Conservation (phyloP, 2,113 vertebrate species). For the Corydoras maculifer region DNA sequence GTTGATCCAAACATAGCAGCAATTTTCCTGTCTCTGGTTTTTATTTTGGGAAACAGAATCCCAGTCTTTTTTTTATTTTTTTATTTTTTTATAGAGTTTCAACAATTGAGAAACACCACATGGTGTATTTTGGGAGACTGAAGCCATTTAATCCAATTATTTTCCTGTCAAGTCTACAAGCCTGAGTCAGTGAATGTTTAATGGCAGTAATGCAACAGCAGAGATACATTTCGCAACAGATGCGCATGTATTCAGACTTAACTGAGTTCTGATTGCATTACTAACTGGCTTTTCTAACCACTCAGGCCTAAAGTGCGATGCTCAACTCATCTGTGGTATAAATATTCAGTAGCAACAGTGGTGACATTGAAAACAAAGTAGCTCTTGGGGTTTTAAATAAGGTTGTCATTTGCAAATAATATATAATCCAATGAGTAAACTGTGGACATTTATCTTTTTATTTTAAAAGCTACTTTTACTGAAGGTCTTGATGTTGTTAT, state of each 20-base stretch:
- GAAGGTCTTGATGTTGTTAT: too few relatives aligned
- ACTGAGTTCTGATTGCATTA: conserved; percentile 23
- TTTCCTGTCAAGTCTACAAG: conserved; percentile 10
- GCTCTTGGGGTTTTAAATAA: not conserved
- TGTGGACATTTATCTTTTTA: too few relatives aligned
- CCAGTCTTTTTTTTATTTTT: conserved; percentile 2
- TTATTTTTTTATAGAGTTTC: not conserved
- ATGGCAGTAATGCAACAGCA: conserved; percentile 20
- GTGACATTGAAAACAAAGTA: not conserved
- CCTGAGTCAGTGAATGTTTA: conserved; percentile 16
- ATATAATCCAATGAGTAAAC: too few relatives aligned
- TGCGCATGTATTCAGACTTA: conserved; percentile 6
- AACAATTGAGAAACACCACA: not conserved
- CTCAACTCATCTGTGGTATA: not conserved
- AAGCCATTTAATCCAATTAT: conserved; percentile 20
- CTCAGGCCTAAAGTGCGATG: conserved; percentile 1
- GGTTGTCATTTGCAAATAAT: too few relatives aligned
- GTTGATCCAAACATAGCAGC: conserved; percentile 11
- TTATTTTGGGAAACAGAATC: not conserved
- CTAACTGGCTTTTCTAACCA: not conserved
- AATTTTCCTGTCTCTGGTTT: conserved; percentile 6
- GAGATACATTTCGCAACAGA: conserved; percentile 34
- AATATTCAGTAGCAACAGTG: not conserved
- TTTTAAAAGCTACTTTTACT: too few relatives aligned
- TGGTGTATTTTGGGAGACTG: conserved; percentile 22